Conservation (phyloP, 2,113 vertebrate species). For the Hyaena hyaena region DNA sequence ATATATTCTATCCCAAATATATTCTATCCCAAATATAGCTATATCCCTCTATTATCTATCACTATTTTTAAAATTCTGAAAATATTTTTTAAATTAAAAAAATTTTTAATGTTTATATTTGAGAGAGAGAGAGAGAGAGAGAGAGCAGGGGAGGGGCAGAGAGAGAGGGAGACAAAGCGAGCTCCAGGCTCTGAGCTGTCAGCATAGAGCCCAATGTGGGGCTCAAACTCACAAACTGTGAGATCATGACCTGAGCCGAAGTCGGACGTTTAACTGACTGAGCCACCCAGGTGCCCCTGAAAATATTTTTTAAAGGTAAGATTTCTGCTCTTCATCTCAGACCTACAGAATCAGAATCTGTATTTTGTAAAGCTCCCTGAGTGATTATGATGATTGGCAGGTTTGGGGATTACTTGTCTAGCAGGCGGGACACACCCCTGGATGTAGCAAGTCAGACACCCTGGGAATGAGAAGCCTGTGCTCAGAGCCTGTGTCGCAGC, state of each 20-base stretch:
- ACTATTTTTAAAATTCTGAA: background rate
- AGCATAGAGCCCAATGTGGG: too few species aligned
- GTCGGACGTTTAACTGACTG: too few species aligned
- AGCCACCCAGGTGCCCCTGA: background rate
- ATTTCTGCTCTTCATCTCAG: background rate
- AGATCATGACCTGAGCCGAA: too few species aligned
- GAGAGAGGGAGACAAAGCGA: too few species aligned
- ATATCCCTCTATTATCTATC: background rate
- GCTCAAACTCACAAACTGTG: too few species aligned
- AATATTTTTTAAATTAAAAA: background rate
- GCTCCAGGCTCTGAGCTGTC: too few species aligned
- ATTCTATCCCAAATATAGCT: background rate
- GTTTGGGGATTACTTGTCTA: background rate
- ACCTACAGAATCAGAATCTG: background rate
- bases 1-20: background rate
- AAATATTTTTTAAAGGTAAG: background rate
- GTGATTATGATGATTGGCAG: background rate
- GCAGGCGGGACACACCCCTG: background rate
- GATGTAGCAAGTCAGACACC: too few species aligned
- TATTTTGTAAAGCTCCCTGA: background rate
- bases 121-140: too few species aligned
- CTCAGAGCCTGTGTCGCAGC: too few species aligned
- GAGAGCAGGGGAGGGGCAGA: too few species aligned
- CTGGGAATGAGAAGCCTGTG: fast-evolving
- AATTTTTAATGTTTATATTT: background rate